Evolutionary conservation across 1,140 invertebrate genomes (phyloP).

Genomic region (Nymphalis io): DNA sequence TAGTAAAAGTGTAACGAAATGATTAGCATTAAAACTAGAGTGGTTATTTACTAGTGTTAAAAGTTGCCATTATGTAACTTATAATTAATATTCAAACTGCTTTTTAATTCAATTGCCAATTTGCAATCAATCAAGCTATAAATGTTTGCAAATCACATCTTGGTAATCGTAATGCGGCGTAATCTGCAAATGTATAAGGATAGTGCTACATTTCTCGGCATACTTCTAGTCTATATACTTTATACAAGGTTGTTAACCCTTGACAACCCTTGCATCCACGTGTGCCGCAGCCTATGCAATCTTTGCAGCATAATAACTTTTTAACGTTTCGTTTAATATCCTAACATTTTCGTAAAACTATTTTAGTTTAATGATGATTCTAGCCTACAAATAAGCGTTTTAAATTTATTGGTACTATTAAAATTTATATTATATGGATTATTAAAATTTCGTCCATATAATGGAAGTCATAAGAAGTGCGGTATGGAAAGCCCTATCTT

Average conservation of each 20-base stretch:
- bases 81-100: not conserved
- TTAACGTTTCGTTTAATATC: no score
- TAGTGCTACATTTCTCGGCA: slow-evolving; percentile 17
- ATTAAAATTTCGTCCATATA: slow-evolving; percentile 27
- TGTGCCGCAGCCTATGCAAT: slow-evolving; percentile 31
- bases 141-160: slow-evolving; percentile 26
- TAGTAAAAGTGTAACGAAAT: not conserved
- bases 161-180: not conserved
- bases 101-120: not conserved
- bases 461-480: slow-evolving; percentile 13
- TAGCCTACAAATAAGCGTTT: no score
- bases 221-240: slow-evolving; percentile 6
- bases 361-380: no score
- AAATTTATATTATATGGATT: not conserved
- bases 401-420: no score
- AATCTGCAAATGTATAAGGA: slow-evolving; percentile 15
- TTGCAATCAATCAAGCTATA: slow-evolving; percentile 20
- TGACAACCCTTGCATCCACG: slow-evolving; percentile 48
- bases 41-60: not conserved
- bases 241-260: slow-evolving; percentile 59
- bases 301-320: no score
- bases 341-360: no score
- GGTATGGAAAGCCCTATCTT: slow-evolving; percentile 14
- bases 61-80: not conserved
- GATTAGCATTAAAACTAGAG: not conserved